A percentile compares a stretch with the other conserved stretches of the same genome.
Evolutionary conservation across 2,113 vertebrate genomes (phyloP).

Genomic region (Neopipo cinnamomea): DNA sequence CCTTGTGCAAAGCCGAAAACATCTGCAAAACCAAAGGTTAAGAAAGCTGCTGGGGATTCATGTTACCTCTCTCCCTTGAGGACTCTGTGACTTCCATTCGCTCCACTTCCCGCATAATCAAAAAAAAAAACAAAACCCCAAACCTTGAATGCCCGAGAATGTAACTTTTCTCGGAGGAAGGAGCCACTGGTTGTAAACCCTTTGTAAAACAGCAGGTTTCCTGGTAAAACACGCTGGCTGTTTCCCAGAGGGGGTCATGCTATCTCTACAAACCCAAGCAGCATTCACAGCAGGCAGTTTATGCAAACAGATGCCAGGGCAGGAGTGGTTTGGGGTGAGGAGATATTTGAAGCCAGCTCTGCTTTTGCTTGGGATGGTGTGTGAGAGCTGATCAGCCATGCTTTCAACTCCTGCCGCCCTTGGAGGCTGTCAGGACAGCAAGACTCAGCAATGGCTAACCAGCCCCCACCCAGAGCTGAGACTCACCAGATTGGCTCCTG

Average conservation of each 20-base stretch:
- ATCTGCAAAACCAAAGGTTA: conserved; percentile 61
- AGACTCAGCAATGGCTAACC: background rate
- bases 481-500: background rate
- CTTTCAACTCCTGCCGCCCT: background rate
- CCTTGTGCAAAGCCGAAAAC: background rate
- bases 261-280: background rate
- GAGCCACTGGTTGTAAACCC: conserved; percentile 18
- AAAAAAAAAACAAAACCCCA: background rate
- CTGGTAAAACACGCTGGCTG: background rate
- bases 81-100: background rate
- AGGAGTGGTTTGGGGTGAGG: background rate
- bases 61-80: conserved; percentile 15
- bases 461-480: background rate
- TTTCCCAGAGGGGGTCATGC: background rate
- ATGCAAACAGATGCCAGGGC: background rate
- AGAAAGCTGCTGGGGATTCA: conserved; percentile 12
- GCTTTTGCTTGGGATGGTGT: background rate
- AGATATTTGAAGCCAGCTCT: background rate
- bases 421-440: background rate
- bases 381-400: background rate
- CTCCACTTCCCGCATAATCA: background rate
- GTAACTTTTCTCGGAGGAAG: conserved; percentile 35
- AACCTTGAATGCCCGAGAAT: background rate
- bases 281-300: background rate
- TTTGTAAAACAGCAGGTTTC: conserved; percentile 55